A percentile compares a stretch with the other conserved stretches of the same genome.
phyloP scores from a whole-genome alignment of 2,888 invertebrate genomes.

The Candidula unifasciata region DNA sequence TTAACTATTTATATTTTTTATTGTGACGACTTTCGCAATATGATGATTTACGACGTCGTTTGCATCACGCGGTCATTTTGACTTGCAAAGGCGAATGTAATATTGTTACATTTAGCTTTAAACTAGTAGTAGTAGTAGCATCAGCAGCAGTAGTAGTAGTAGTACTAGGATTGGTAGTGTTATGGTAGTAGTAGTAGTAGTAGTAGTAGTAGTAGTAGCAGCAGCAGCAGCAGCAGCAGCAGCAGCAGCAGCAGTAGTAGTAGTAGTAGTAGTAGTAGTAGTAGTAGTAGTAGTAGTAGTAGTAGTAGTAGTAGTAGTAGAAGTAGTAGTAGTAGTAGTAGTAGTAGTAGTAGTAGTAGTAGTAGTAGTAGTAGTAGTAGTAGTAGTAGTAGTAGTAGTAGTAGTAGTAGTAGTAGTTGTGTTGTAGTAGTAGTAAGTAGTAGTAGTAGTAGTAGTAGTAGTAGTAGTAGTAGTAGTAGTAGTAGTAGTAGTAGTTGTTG shows the following conservation, averaged over 20 bases:
- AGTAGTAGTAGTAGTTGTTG: conserved; percentile 17
- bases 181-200: background rate
- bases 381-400: background rate
- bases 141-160: conserved; percentile 4
- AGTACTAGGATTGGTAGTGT: background rate
- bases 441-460: conserved; percentile 26
- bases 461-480: conserved; percentile 26
- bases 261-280: background rate
- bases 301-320: conserved; percentile 1
- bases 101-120: background rate
- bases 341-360: no score
- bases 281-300: conserved; percentile 19
- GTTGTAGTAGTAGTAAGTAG: background rate
- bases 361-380: background rate
- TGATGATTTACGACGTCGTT: no score
- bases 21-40: no score
- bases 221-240: background rate
- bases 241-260: background rate
- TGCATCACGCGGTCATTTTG: no score
- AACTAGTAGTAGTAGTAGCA: conserved; percentile 13
- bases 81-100: no score
- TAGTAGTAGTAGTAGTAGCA: conserved; percentile 20
- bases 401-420: background rate
- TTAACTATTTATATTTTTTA: no score
- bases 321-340: background rate